phyloP scores from a whole-genome alignment of 2,113 vertebrate genomes.

The Corydoras maculifer region DNA sequence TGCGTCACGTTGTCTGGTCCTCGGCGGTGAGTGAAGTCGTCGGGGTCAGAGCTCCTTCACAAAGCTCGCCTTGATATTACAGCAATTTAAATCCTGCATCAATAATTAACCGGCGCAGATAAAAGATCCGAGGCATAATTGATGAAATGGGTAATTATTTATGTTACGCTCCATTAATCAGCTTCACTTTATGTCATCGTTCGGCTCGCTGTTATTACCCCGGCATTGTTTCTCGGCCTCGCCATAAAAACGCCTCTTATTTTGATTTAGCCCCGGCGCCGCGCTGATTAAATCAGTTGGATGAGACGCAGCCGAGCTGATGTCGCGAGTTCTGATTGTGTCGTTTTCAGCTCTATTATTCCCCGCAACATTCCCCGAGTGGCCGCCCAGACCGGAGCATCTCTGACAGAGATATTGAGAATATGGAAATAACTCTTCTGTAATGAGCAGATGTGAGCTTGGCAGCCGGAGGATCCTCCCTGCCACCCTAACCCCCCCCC shows the following conservation, averaged over 20 bases:
- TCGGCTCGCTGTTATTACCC: slow-evolving; percentile 38
- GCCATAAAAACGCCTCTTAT: slow-evolving; percentile 15
- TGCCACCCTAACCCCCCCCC: not conserved
- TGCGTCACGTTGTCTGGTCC: too few relatives aligned
- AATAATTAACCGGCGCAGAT: slow-evolving; percentile 45
- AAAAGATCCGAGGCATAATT: slow-evolving; percentile 40
- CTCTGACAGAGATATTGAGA: slow-evolving; percentile 51
- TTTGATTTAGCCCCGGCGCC: slow-evolving; percentile 15
- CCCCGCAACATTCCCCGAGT: slow-evolving; percentile 28
- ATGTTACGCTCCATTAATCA: slow-evolving; percentile 41
- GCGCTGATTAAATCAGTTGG: slow-evolving; percentile 29
- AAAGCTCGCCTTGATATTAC: too few relatives aligned
- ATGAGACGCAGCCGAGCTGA: slow-evolving; percentile 25
- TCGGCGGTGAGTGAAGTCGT: too few relatives aligned
- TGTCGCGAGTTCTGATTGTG: slow-evolving; percentile 33
- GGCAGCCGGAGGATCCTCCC: slow-evolving; percentile 31
- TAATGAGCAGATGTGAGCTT: slow-evolving; percentile 52
- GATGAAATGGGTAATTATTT: slow-evolving; percentile 46
- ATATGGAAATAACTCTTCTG: slow-evolving; percentile 45
- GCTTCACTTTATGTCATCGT: slow-evolving; percentile 28
- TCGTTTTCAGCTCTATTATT: slow-evolving; percentile 39
- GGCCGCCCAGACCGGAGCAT: slow-evolving; percentile 26
- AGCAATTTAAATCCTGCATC: slow-evolving; percentile 14
- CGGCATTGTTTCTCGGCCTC: slow-evolving; percentile 7
- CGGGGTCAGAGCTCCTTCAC: too few relatives aligned